A percentile compares a stretch with the other conserved stretches of the same genome.
phyloP scores from a whole-genome alignment of 2,888 invertebrate genomes.

The Muscina levida region DNA sequence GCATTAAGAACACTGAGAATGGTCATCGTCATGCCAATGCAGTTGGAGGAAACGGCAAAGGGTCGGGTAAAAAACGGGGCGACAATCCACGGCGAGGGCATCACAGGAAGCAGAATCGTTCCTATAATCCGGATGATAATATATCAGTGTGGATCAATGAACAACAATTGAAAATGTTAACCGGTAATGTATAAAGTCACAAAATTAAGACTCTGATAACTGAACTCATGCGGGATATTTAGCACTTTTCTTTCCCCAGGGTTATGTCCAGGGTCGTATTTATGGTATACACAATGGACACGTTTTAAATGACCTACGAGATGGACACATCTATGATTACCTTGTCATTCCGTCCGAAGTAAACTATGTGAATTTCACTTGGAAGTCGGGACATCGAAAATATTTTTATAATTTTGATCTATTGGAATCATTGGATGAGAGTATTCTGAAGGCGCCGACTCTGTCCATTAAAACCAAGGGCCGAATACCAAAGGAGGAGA shows the following conservation, averaged over 20 bases:
- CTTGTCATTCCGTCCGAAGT: conserved; percentile 95
- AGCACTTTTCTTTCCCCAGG: conserved; percentile 76
- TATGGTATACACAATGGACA: conserved; percentile 93
- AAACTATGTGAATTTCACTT: conserved; percentile 93
- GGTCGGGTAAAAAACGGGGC: conserved; percentile 25
- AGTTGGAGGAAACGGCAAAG: conserved; percentile 37
- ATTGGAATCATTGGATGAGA: conserved; percentile 90
- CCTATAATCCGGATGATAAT: conserved; percentile 71
- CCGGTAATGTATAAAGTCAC: conserved; percentile 83
- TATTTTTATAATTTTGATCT: conserved; percentile 93
- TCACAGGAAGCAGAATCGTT: conserved; percentile 70
- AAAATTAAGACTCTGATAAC: conserved; percentile 9
- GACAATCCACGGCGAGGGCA: conserved; percentile 68
- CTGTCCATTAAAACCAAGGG: conserved; percentile 93
- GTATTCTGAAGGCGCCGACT: conserved; percentile 91
- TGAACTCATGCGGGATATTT: conserved; percentile 52
- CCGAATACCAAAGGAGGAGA: conserved; percentile 90
- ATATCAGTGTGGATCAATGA: conserved; percentile 94
- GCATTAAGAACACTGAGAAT: not conserved
- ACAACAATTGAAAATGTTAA: conserved; percentile 94
- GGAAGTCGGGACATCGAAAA: conserved; percentile 90
- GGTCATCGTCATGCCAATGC: conserved; percentile 41
- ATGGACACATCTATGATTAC: conserved; percentile 94
- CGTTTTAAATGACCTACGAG: conserved; percentile 91
- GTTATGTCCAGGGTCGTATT: conserved; percentile 81